Evolutionary conservation across 2,888 invertebrate genomes (phyloP).

Genomic region (Ametastegia equiseti): DNA sequence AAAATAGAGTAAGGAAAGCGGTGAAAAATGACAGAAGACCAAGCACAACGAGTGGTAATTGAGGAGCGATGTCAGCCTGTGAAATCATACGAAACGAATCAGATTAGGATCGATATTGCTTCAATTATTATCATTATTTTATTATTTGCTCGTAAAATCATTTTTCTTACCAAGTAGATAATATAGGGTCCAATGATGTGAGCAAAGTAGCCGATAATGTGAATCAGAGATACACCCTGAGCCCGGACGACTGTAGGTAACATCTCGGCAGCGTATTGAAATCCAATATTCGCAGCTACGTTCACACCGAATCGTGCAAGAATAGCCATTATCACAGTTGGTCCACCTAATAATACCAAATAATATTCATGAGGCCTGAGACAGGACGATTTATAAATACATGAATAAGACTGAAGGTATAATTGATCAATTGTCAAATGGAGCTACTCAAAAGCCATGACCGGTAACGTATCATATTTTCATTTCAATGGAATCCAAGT

Average conservation of each 20-base stretch:
- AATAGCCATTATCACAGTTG: conserved; percentile 88
- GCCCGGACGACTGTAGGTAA: conserved; percentile 92
- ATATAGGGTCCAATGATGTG: conserved; percentile 91
- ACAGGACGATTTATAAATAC: no score
- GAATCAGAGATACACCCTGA: conserved; percentile 91
- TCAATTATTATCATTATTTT: neutral
- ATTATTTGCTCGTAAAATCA: neutral
- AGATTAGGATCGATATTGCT: neutral
- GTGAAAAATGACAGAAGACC: conserved; percentile 87
- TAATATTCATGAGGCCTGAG: neutral
- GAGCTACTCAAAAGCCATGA: no score
- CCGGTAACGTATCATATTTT: no score
- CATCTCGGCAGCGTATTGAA: conserved; percentile 93
- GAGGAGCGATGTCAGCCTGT: conserved; percentile 66
- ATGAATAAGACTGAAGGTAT: no score
- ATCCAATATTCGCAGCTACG: conserved; percentile 93
- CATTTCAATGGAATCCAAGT: no score
- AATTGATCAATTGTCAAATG: no score
- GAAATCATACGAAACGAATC: conserved; percentile 46
- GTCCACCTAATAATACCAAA: conserved; percentile 78
- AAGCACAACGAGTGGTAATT: conserved; percentile 86
- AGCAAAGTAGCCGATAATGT: conserved; percentile 92
- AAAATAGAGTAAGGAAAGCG: conserved; percentile 85
- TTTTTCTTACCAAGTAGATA: conserved; percentile 83
- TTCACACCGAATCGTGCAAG: conserved; percentile 91